A percentile compares a stretch with the other conserved stretches of the same genome.
Conservation (phyloP, 2,113 vertebrate species). For the Oreochromis niloticus region DNA sequence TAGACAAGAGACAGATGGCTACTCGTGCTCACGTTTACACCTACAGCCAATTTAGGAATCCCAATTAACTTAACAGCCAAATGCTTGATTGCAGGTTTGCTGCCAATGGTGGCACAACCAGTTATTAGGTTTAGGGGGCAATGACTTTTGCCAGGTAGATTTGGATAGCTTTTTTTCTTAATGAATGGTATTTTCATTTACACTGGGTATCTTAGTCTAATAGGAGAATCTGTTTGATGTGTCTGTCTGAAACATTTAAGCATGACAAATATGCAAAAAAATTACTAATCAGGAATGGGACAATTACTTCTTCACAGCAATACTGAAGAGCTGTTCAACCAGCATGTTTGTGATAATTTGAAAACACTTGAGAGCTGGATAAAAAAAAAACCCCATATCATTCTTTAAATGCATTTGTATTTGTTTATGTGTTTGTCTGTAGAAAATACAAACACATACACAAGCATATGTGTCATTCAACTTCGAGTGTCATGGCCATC, state of each 20-base stretch:
- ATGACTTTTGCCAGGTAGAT: not conserved
- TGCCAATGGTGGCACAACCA: not conserved
- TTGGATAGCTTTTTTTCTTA: not conserved
- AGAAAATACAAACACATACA: not conserved
- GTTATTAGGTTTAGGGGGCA: not conserved
- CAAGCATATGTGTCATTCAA: not conserved
- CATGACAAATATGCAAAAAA: not conserved
- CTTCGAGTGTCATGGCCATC: conserved; percentile 30
- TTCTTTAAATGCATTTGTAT: not conserved
- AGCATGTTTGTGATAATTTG: not conserved
- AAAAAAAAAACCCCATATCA: rapidly evolving
- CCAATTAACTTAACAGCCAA: not conserved
- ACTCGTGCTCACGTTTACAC: not conserved
- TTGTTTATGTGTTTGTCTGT: not conserved
- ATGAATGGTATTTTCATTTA: not conserved
- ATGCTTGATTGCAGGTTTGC: not conserved
- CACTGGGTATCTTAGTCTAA: not conserved
- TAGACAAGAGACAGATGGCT: not conserved
- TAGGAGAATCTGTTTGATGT: not conserved
- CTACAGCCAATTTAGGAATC: not conserved
- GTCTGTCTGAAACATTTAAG: not conserved
- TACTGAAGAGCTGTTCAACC: not conserved
- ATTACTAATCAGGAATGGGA: not conserved
- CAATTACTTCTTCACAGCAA: not conserved
- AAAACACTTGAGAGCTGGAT: not conserved